Conservation (phyloP, 2,797 vertebrate genomes). For the Urophycis tenuis region DNA sequence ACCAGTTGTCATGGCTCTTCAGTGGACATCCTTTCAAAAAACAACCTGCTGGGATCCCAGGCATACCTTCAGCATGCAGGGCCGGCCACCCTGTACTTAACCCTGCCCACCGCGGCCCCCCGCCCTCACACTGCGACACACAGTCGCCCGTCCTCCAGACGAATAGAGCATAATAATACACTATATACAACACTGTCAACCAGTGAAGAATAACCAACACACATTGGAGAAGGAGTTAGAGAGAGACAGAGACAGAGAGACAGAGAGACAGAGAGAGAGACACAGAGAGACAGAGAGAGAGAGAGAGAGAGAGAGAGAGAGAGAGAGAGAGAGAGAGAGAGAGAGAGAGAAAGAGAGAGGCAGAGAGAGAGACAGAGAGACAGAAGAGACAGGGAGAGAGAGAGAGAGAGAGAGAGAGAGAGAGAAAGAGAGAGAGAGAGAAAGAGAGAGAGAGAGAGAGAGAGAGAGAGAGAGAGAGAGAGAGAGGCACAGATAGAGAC, state of each 20-base stretch:
- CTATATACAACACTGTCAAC: background rate
- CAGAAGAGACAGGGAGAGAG: background rate
- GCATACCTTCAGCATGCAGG: conserved; percentile 57
- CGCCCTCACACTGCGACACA: background rate
- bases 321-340: too few species aligned
- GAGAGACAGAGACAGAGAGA: background rate
- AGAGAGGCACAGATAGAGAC: too few species aligned
- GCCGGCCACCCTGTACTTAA: conserved; percentile 34
- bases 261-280: background rate
- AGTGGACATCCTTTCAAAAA: conserved; percentile 65
- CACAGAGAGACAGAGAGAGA: background rate
- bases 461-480: too few species aligned
- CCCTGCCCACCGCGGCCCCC: conserved; percentile 22
- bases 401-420: background rate
- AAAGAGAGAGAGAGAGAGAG: too few species aligned
- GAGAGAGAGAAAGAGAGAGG: background rate
- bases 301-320: background rate
- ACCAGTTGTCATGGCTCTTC: conserved; percentile 57
- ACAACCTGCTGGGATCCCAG: conserved; percentile 61
- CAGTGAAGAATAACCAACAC: background rate
- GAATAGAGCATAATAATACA: background rate
- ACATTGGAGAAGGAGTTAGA: background rate
- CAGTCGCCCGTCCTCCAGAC: background rate
- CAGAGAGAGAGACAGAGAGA: background rate
- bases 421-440: too few species aligned